phyloP scores from a whole-genome alignment of 2,888 invertebrate genomes.

The Nomada fabriciana region DNA sequence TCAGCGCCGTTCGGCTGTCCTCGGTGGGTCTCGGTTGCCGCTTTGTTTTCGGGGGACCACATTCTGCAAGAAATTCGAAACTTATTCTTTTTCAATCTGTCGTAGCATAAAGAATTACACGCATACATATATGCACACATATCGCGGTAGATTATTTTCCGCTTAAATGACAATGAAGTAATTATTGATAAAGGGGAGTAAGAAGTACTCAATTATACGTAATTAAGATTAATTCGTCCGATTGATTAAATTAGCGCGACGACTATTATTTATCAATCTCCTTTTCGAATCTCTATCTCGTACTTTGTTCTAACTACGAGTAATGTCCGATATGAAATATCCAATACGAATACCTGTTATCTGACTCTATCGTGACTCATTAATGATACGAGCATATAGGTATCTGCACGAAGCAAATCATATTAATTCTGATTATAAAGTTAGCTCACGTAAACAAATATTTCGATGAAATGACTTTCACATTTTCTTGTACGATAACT shows the following conservation, averaged over 20 bases:
- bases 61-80: slow-evolving; percentile 21
- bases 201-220: not conserved
- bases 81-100: not conserved
- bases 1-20: slow-evolving; percentile 34
- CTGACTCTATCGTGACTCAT: no score
- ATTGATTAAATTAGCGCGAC: not conserved
- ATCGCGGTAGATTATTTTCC: not conserved
- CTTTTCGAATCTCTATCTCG: no score
- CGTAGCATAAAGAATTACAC: not conserved
- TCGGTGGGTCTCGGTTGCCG: slow-evolving; percentile 40
- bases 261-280: not conserved
- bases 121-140: no score
- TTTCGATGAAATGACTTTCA: not conserved
- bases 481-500: not conserved
- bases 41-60: not conserved
- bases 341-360: no score
- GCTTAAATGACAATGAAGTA: not conserved
- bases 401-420: not conserved
- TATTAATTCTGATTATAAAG: not conserved
- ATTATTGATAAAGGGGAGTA: not conserved
- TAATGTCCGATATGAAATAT: no score
- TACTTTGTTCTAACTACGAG: not conserved
- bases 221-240: not conserved
- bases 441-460: slow-evolving; percentile 2
- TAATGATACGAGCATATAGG: no score